Evolutionary conservation across 1,140 invertebrate species (phyloP).

Genomic region (Drosophila nannoptera): DNA sequence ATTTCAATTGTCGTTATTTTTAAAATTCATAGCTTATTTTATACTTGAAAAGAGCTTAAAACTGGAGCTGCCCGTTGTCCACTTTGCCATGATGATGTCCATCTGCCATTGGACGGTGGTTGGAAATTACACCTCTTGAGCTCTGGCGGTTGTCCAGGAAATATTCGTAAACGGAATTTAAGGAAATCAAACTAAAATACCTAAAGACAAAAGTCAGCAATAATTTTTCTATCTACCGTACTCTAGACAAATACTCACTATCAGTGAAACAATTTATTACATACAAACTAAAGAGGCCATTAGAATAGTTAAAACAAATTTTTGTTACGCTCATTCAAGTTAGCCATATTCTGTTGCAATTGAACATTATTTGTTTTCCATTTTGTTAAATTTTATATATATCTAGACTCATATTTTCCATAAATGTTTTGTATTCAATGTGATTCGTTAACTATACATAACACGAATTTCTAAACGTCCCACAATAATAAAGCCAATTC

Average conservation of each 20-base stretch:
- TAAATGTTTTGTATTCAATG: slow-evolving; percentile 62
- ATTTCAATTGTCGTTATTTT: not conserved
- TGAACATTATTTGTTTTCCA: slow-evolving; percentile 29
- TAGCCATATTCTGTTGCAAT: slow-evolving; percentile 59
- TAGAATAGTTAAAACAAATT: slow-evolving; percentile 51
- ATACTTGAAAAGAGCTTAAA: slow-evolving; percentile 79
- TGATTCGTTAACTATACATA: slow-evolving; percentile 66
- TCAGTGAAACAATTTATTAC: slow-evolving; percentile 14
- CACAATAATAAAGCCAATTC: slow-evolving; percentile 72
- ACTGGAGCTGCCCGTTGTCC: slow-evolving; percentile 85
- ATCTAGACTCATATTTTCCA: not conserved
- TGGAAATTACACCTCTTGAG: slow-evolving; percentile 80
- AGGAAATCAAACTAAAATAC: slow-evolving; percentile 66
- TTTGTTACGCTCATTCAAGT: slow-evolving; percentile 43
- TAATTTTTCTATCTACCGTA: slow-evolving; percentile 6
- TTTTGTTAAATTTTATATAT: slow-evolving; percentile 49
- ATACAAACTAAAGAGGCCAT: slow-evolving; percentile 8
- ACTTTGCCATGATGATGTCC: slow-evolving; percentile 85
- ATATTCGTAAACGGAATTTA: slow-evolving; percentile 70
- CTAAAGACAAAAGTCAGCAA: slow-evolving; percentile 8
- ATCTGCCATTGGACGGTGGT: slow-evolving; percentile 75
- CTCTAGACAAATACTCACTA: not conserved
- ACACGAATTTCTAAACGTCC: slow-evolving; percentile 72
- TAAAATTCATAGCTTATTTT: not conserved
- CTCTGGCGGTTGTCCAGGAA: slow-evolving; percentile 72